Evolutionary conservation across 2,888 invertebrate species (phyloP), one percentile per base, ranked within the genome.

Genomic region (Melikaiella ostensackeni): DNA sequence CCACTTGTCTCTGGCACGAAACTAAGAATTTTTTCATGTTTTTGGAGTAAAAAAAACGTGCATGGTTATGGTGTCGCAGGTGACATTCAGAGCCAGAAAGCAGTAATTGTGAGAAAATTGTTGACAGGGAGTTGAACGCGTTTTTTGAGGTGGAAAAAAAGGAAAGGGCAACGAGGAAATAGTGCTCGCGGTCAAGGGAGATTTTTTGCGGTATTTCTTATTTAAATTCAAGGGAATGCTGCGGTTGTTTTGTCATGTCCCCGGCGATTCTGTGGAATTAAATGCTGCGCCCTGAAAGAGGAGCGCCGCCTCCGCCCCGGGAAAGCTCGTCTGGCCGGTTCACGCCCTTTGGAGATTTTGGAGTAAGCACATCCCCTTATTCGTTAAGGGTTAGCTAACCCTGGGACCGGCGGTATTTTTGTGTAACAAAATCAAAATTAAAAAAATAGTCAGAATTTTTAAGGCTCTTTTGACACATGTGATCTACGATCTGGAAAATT

Each of bases 231-330:
- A 70, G 50, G 70, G 70, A 70, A 70, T 70, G 50, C 7, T 50
- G 50, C 46, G 21, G 50, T 70, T 24, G 27, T 64, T 9, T 64
- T 64, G 42, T 42, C 64, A 21, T 7, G 46, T 55, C 33, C n/a
- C 33, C 5, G 5, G n/a, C 50, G 27, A 70, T 70, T 70, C 30
- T 70, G 30, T 70, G 70, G 30, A 70, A 70, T 55, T 70, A 50
- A 70, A 70, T 70, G 70, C 50, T 70, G 70, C 30, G 50, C 70
- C 50, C n/a, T 70, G 70, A 70, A 70, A 70, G 50, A 70, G 50
- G 70, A 70, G 70, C 70, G 70, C 66, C 66, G 66, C 50, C 70
- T 70, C 70, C 70, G 70, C 50, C 70, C 70, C 70, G 50, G 70
- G 50, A 70, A 50, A 70, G 30, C 63, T 63, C 27, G 66, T 46